These are phyloP conservation scores for Dinocampus coccinellae DNA, from an alignment of 2,888 invertebrate species.

Conservation along the genomic window DNA sequence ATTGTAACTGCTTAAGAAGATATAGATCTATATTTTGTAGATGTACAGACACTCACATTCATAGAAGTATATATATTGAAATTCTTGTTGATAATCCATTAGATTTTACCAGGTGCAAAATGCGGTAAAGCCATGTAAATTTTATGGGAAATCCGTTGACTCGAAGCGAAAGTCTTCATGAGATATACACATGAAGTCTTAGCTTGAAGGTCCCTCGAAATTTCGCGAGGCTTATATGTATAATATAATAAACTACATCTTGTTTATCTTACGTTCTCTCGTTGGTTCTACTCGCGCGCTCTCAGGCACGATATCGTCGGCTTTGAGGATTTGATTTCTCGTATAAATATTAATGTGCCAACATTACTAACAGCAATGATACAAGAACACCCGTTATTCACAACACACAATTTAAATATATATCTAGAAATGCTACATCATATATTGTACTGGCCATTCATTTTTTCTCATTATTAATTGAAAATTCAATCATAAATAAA, in stretches of 20 bases:
- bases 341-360: slow-evolving; percentile 59
- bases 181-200: slow-evolving; percentile 13
- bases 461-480: no score
- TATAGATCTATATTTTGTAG: neutral
- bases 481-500: no score
- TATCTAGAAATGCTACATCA: neutral
- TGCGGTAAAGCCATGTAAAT: slow-evolving; percentile 50
- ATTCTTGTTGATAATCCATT: slow-evolving; percentile 36
- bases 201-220: slow-evolving; percentile 33
- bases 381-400: neutral
- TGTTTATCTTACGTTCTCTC: slow-evolving; percentile 41
- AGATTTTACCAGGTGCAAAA: slow-evolving; percentile 36
- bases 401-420: neutral
- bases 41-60: neutral
- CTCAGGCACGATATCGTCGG: slow-evolving; percentile 41
- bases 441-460: neutral
- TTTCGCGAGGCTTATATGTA: slow-evolving; percentile 36
- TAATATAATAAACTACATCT: slow-evolving; percentile 19
- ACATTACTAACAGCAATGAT: slow-evolving; percentile 12
- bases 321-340: slow-evolving; percentile 54
- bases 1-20: no score
- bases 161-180: slow-evolving; percentile 25
- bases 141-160: slow-evolving; percentile 42
- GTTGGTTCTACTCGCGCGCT: slow-evolving; percentile 19
- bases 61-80: neutral